Evolutionary conservation across 2,797 vertebrate genomes (phyloP).

Genomic region (Moxostoma hubbsi): DNA sequence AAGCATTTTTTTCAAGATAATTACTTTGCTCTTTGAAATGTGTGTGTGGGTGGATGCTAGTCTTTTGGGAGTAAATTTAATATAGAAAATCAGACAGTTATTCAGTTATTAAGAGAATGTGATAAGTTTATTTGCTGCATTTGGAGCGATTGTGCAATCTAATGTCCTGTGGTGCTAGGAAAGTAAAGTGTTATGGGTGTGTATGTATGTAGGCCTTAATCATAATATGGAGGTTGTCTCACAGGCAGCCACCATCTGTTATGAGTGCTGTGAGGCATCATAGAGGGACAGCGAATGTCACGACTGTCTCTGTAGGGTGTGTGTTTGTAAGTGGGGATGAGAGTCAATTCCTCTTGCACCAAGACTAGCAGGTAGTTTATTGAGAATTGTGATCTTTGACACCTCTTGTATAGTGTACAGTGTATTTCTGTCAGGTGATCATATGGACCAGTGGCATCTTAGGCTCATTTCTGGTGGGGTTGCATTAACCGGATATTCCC

Average conservation of each 20-base stretch:
- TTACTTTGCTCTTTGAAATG: not conserved
- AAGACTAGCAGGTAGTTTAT: slow-evolving; percentile 5
- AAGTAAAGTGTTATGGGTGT: slow-evolving; percentile 17
- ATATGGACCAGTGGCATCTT: not conserved
- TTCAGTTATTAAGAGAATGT: slow-evolving; percentile 31
- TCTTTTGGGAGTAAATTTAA: slow-evolving; percentile 19
- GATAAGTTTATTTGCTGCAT: slow-evolving; percentile 12
- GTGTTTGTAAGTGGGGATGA: slow-evolving; percentile 22
- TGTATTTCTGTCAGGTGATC: not conserved
- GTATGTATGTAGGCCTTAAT: slow-evolving; percentile 32
- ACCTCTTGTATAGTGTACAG: not conserved
- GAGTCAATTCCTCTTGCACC: slow-evolving; percentile 3
- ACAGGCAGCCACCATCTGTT: slow-evolving; percentile 56
- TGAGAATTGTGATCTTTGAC: not conserved
- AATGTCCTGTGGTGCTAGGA: not conserved
- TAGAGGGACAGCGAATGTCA: slow-evolving; percentile 55
- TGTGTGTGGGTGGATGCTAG: slow-evolving; percentile 18
- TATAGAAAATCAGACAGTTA: slow-evolving; percentile 29
- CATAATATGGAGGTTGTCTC: slow-evolving; percentile 45
- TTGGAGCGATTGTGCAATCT: not conserved
- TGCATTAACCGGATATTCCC: too few relatives aligned
- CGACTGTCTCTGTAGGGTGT: slow-evolving; percentile 45
- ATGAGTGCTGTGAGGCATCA: slow-evolving; percentile 38
- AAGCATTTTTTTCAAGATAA: not conserved
- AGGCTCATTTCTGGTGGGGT: too few relatives aligned